Evolutionary conservation across 2,113 vertebrate species (phyloP), one percentile per base, ranked within the genome.

Genomic region (Stegostoma tigrinum): DNA sequence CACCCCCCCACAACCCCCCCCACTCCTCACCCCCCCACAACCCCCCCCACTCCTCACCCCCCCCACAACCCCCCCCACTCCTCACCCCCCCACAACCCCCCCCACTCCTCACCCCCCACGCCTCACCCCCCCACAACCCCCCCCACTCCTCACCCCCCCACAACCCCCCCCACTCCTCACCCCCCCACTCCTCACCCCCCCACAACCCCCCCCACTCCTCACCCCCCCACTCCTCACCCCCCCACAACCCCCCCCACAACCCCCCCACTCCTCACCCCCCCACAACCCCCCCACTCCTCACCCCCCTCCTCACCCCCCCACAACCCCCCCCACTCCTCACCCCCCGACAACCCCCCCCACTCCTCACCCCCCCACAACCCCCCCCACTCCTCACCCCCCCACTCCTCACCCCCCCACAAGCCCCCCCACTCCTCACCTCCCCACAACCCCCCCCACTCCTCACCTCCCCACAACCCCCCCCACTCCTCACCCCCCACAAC

Each of bases 1-100:
- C 19, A 15, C 7, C 1, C 0, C 14, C 34, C n/a, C 0, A 1
- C 3, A 0, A 14, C 10, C 6, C 1, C 34, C 5, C 5, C 17
- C 19, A 3, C 19, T 4, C 38, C n/a, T 4, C 0, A 0, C 19
- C 19, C 42, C 42, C 17, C 8, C 24, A 30, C 10, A 30, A 0
- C n/a, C 2, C 27, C 2, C 52, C 24, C 30, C 7, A 2, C 52
- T 1, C 3, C 64, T 2, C 8, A 0, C n/a, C 67, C 94, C 34
- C 64, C 23, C 67, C 66, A 2, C 30, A n/a, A n/a, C n/a, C 17
- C 34, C 66, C 1, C 94, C 7, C 38, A 15, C 19, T 66, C 0
- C 64, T 0, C 21, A 30, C 3, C n/a, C 4, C 61, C 8, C 7
- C 14, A 19, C 78, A 2, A 52, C 5, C 2, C 1, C 38, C 24